Evolutionary conservation across 2,797 vertebrate genomes (phyloP).

Genomic region (Eupleurogrammus muticus): DNA sequence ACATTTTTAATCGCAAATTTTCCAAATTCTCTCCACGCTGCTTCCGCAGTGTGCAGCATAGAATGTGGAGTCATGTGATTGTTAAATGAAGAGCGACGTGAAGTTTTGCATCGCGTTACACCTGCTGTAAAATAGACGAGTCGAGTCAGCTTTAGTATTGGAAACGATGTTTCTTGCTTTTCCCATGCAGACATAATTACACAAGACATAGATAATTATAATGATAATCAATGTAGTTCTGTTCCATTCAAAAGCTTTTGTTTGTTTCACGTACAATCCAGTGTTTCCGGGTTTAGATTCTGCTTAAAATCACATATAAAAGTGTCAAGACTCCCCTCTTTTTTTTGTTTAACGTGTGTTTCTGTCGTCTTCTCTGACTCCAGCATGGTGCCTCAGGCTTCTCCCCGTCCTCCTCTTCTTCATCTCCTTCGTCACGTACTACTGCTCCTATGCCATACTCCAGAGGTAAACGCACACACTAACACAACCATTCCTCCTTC

Average conservation of each 20-base stretch:
- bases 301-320: neutral
- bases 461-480: conserved; percentile 71
- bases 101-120: too few species aligned
- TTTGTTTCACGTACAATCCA: neutral
- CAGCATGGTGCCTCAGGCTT: conserved; percentile 81
- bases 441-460: conserved; percentile 78
- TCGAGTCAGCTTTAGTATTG: too few species aligned
- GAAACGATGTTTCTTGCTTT: too few species aligned
- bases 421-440: conserved; percentile 73
- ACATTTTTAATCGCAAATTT: too few species aligned
- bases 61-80: neutral
- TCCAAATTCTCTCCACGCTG: neutral
- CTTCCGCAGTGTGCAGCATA: neutral
- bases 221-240: too few species aligned
- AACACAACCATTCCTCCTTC: conserved; percentile 7
- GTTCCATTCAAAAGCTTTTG: neutral
- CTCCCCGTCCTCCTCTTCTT: conserved; percentile 73
- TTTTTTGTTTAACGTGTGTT: neutral
- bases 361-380: conserved; percentile 40
- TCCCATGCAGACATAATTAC: too few species aligned
- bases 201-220: too few species aligned
- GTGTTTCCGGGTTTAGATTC: neutral
- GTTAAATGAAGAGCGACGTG: too few species aligned
- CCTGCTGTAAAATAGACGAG: too few species aligned
- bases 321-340: neutral